Percentiles rank a stretch among this genome's conserved stretches.
phyloP scores from a whole-genome alignment of 1,140 invertebrate genomes.

The Nasonia vitripennis region DNA sequence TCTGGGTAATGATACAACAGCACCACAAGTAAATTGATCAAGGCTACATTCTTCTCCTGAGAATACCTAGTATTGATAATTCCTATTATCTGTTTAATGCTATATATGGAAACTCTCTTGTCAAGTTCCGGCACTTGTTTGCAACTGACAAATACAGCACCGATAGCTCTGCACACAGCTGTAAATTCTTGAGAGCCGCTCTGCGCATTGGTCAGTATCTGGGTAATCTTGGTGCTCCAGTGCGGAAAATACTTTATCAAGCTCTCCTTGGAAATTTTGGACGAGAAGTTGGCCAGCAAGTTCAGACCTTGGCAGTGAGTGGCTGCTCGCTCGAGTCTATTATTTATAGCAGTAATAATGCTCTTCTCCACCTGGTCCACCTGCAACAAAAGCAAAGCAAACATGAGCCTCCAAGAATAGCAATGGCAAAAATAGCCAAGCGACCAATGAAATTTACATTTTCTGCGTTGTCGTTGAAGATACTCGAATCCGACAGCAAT shows the following conservation, averaged over 20 bases:
- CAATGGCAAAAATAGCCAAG: not conserved
- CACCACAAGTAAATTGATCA: slow-evolving; percentile 16
- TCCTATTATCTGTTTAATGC: slow-evolving; percentile 24
- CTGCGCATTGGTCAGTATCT: slow-evolving; percentile 19
- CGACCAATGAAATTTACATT: not conserved
- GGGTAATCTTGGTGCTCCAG: slow-evolving; percentile 31
- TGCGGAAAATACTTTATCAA: slow-evolving; percentile 27
- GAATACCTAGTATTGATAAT: slow-evolving; percentile 7
- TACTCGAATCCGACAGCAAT: not conserved
- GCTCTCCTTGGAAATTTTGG: slow-evolving; percentile 22
- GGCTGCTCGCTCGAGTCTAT: slow-evolving; percentile 14
- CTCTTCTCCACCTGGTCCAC: not conserved
- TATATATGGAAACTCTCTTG: slow-evolving; percentile 26
- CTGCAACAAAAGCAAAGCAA: not conserved
- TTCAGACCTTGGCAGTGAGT: slow-evolving; percentile 40
- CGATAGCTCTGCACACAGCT: slow-evolving; percentile 1
- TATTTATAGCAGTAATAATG: slow-evolving; percentile 35
- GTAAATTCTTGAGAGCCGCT: slow-evolving; percentile 5
- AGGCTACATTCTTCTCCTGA: slow-evolving; percentile 9
- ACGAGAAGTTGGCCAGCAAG: slow-evolving; percentile 15
- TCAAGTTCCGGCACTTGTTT: slow-evolving; percentile 39
- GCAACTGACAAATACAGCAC: slow-evolving; percentile 3
- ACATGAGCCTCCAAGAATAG: not conserved
- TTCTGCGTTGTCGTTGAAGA: not conserved
- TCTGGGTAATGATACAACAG: slow-evolving; percentile 43